A percentile compares a stretch with the other conserved stretches of the same genome.
Evolutionary conservation across 2,797 vertebrate species (phyloP).

Genomic region (Chanos chanos): DNA sequence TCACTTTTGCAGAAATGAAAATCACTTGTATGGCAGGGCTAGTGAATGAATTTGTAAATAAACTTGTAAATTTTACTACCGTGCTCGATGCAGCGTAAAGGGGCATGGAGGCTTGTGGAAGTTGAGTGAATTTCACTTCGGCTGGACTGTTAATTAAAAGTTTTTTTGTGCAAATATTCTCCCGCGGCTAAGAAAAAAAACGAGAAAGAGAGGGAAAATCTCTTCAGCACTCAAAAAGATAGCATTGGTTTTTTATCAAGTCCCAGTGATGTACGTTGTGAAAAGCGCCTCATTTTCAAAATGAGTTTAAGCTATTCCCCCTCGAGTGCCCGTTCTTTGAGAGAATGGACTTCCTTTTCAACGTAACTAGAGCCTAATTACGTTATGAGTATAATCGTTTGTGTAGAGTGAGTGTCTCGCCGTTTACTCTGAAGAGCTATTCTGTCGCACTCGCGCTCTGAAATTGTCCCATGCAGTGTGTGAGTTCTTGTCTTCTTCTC

Average conservation of each 20-base stretch:
- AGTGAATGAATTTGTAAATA: too few relatives aligned
- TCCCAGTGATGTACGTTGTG: neutral
- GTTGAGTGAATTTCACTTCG: constrained; percentile 16
- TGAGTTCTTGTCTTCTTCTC: constrained; percentile 19
- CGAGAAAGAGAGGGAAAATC: neutral
- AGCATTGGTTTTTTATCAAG: constrained; percentile 12
- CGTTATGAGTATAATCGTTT: constrained; percentile 25
- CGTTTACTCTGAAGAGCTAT: constrained; percentile 21
- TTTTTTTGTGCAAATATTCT: constrained; percentile 6
- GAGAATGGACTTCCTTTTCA: constrained; percentile 22
- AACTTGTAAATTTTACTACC: too few relatives aligned
- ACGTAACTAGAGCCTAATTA: constrained; percentile 35
- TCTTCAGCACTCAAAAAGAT: constrained; percentile 7
- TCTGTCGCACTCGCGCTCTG: constrained; percentile 14
- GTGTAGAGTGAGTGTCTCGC: constrained; percentile 20
- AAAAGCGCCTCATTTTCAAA: constrained; percentile 22
- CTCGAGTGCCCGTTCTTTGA: constrained; percentile 4
- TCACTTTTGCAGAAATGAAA: too few relatives aligned
- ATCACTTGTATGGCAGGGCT: too few relatives aligned
- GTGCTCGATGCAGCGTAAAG: neutral
- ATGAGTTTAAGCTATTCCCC: constrained; percentile 9
- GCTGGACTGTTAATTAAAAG: constrained; percentile 25
- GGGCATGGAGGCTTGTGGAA: neutral
- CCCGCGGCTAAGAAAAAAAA: constrained; percentile 10
- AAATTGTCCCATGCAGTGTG: constrained; percentile 16